These are phyloP conservation scores for Chouioia cunea DNA, from an alignment of 2,888 invertebrate species.

Conservation along the genomic window DNA sequence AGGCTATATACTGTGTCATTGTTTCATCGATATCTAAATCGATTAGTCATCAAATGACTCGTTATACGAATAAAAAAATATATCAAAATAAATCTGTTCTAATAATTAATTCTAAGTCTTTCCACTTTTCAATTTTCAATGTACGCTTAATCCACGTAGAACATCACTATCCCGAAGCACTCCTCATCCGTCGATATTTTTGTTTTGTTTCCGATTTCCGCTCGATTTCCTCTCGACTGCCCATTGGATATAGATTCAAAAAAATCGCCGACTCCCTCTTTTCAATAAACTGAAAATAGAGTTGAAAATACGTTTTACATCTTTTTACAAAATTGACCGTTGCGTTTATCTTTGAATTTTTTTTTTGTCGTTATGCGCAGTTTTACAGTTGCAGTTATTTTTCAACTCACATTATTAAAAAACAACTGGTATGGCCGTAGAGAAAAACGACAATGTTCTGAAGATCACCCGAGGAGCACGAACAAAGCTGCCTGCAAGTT, in stretches of 20 bases:
- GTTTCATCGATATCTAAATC: constrained; percentile 36
- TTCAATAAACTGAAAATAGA: constrained; percentile 19
- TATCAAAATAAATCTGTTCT: constrained; percentile 45
- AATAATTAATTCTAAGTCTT: constrained; percentile 35
- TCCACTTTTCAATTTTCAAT: constrained; percentile 20
- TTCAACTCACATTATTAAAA: constrained; percentile 8
- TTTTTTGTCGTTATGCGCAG: no score
- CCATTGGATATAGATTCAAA: not conserved
- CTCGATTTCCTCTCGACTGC: not conserved
- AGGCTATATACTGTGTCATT: constrained; percentile 27
- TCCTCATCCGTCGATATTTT: not conserved
- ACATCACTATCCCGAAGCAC: no score
- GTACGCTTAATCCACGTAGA: no score
- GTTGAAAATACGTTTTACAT: not conserved
- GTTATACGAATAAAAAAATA: constrained; percentile 39
- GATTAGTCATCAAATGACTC: constrained; percentile 38
- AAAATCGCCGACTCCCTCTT: constrained; percentile 4
- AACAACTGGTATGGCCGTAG: constrained; percentile 31
- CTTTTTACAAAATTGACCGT: not conserved
- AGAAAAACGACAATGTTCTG: constrained; percentile 58
- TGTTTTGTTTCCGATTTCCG: constrained; percentile 25
- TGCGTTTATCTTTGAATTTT: not conserved
- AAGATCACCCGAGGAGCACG: constrained; percentile 62
- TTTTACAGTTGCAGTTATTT: no score
- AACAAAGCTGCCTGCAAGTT: constrained; percentile 62